Evolutionary conservation across 1,140 invertebrate species (phyloP).

Genomic region (Aporrectodea caliginosa): DNA sequence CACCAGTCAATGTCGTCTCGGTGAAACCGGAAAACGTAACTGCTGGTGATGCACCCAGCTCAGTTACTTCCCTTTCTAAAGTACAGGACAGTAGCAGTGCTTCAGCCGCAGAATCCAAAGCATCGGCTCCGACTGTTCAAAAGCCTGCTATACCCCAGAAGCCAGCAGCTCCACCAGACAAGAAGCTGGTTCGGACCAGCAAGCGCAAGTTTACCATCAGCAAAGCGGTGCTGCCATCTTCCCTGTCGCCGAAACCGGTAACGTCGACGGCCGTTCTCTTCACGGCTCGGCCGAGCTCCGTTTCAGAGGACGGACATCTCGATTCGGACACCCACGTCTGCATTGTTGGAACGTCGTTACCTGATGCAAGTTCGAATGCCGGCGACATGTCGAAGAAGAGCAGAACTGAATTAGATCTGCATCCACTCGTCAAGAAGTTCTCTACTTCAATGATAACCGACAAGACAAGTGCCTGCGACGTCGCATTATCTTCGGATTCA

Average conservation of each 20-base stretch:
- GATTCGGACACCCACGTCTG: not conserved
- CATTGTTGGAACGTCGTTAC: not conserved
- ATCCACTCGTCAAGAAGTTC: not conserved
- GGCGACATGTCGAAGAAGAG: not conserved
- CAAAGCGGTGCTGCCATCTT: slow-evolving; percentile 17
- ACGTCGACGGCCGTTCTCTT: not conserved
- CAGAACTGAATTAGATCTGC: not conserved
- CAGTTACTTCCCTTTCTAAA: not conserved
- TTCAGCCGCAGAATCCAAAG: not conserved
- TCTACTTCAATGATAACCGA: not conserved
- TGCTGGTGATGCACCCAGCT: not conserved
- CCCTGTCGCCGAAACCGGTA: not conserved
- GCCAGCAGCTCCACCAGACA: not conserved
- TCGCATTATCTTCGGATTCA: too few relatives aligned
- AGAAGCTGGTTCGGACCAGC: not conserved
- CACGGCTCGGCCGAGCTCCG: not conserved
- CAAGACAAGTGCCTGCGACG: not conserved
- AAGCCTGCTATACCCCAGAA: not conserved
- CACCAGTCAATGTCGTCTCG: too few relatives aligned
- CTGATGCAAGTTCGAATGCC: not conserved
- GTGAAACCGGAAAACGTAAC: too few relatives aligned
- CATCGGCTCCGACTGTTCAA: not conserved
- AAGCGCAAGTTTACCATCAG: slow-evolving; percentile 23
- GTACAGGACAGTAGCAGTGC: not conserved
- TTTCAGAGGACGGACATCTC: not conserved